Conservation (phyloP, 2,797 vertebrate genomes). For the Chelmon rostratus region DNA sequence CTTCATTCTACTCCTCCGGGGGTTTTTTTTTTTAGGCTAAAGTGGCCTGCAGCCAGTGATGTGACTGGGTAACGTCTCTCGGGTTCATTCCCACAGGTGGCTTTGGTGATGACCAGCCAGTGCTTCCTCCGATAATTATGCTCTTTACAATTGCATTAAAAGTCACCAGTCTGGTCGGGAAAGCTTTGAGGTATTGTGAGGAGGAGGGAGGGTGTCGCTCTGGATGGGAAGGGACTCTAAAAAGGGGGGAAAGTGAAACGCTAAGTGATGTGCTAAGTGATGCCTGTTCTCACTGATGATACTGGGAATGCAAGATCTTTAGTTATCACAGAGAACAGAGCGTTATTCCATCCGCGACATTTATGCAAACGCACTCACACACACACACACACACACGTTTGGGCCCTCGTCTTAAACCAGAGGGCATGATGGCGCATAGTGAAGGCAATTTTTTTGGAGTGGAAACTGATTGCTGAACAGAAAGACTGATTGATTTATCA, state of each 20-base stretch:
- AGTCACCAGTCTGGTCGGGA: constrained; percentile 52
- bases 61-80: constrained; percentile 30
- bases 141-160: constrained; percentile 47
- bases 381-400: background rate
- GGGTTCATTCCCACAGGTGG: constrained; percentile 58
- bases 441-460: constrained; percentile 36
- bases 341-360: constrained; percentile 23
- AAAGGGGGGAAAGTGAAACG: background rate
- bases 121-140: constrained; percentile 36
- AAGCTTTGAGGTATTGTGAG: constrained; percentile 71
- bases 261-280: constrained; percentile 13
- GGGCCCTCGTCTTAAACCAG: background rate
- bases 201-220: constrained; percentile 26
- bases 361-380: constrained; percentile 1
- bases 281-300: constrained; percentile 36
- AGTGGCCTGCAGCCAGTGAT: constrained; percentile 35
- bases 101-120: constrained; percentile 70
- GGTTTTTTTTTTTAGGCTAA: background rate
- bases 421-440: constrained; percentile 12
- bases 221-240: constrained; percentile 4
- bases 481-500: constrained; percentile 73
- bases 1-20: background rate
- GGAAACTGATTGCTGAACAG: constrained; percentile 65
- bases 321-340: constrained; percentile 32
- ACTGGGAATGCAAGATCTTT: constrained; percentile 70